Base-by-base conservation (phyloP, 2,888 invertebrate genomes). In the Notodonta dromedarius region DNA sequence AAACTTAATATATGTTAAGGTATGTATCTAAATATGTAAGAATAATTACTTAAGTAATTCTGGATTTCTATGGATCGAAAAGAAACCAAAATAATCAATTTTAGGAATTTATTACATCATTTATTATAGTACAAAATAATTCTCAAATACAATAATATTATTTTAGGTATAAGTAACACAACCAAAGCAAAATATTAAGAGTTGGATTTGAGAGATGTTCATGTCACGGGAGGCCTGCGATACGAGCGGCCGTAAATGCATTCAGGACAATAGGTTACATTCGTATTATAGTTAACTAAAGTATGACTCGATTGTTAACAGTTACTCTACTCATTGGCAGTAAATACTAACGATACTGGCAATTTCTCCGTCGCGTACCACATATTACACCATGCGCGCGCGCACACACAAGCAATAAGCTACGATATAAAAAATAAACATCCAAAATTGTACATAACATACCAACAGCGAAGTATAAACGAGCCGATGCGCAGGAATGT, bases 131-230 rank as follows among this genome's bases (percentile, higher is more conserved):
- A 92, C 91, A 93, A 93, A 93, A 93, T 93, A 91, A 91, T 91
- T 91, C 88, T 92, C 92, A 91, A 90, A 91, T 93, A 91, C 88
- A 90, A 87, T 91, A 90, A 90, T 90, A 88, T 54, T 54, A 54
- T 89, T 89, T 84, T 86, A 88, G 84, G 85, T 89, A 90, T 90
- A 91, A 90, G 90, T 92, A 93, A 93, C 93, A 93, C 93, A 93
- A 93, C 93, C 93, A 89, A 93, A 93, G 91, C 91, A 90, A 92
- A 90, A 92, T 86, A 88, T 91, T 88, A 90, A 87, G 88, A 86
- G 88, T 88, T 89, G 89, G 85, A 90, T 91, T 89, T 90, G 88
- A 91, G 84, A 86, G 84, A 86, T 80, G 86, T 84, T 83, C 67
- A 82, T 83, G 81, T 84, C 85, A 83, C 86, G 79, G 79, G 77